Percentiles rank a stretch among this genome's conserved stretches.
Conservation (phyloP, 1,140 invertebrate species). For the Nylanderia fulva region DNA sequence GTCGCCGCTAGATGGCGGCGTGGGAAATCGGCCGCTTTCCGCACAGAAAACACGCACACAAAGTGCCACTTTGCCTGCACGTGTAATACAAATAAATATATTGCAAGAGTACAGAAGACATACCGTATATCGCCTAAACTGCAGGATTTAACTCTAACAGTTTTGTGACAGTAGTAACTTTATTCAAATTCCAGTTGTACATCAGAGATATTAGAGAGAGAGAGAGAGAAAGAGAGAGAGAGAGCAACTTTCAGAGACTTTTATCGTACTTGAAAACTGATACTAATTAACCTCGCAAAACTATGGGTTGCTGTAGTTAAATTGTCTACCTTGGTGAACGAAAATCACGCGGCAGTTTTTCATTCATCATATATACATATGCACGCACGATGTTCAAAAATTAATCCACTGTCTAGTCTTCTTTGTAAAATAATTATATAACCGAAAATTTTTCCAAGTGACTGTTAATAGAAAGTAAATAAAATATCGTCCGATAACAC, state of each 20-base stretch:
- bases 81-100: neutral
- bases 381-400: slow-evolving; percentile 6
- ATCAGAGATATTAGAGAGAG: slow-evolving; percentile 50
- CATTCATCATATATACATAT: slow-evolving; percentile 22
- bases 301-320: slow-evolving; percentile 63
- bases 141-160: slow-evolving; percentile 56
- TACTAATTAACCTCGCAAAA: slow-evolving; percentile 70
- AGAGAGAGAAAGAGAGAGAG: no score
- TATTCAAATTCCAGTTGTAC: slow-evolving; percentile 72
- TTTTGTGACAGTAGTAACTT: slow-evolving; percentile 70
- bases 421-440: neutral
- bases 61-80: no score
- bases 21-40: no score
- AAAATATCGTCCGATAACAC: neutral
- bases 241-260: slow-evolving; percentile 66
- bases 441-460: neutral
- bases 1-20: no score
- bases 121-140: slow-evolving; percentile 63
- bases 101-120: slow-evolving; percentile 51
- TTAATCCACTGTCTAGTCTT: slow-evolving; percentile 24
- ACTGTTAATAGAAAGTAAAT: neutral
- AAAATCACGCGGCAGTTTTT: slow-evolving; percentile 65
- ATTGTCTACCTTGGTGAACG: slow-evolving; percentile 54
- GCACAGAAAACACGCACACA: no score
- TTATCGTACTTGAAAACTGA: slow-evolving; percentile 74